Base-by-base conservation (phyloP, 2,888 invertebrate species). In the Muscina levida region DNA sequence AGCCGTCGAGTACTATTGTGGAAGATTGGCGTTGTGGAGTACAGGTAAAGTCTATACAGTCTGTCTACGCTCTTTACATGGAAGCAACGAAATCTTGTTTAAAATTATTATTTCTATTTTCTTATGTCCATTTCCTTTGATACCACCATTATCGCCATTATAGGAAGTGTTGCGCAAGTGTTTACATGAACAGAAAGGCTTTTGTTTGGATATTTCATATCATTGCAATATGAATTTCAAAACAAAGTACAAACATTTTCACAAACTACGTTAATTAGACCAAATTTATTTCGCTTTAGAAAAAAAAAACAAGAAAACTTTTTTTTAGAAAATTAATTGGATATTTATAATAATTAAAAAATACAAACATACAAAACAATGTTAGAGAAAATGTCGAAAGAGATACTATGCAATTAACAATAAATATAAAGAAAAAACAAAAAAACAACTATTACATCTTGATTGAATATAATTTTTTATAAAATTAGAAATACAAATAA, bases 131-230 rank as follows among this genome's bases (percentile, higher is more conserved):
- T n/a, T n/a, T n/a, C n/a, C n/a, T n/a, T n/a, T n/a, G n/a, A n/a
- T n/a, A n/a, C n/a, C n/a, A n/a, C n/a, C n/a, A n/a, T n/a, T 3
- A 5, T 31, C 8, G 31, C 31, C 31, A 31, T 31, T 31, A 31
- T 5, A 5, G 3, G 8, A 31, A 31, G 31, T n/a, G 48, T 67
- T 42, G 8, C 17, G 11, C 19, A 22, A 62, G 42, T 22, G 2
- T 22, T 22, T 53, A 44, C 26, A 42, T 56, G 44, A 70, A 79
- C 48, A 48, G 15, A 46, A 59, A 70, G 80, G 73, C 65, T 73
- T 77, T 77, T 77, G 76, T 77, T 80, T 80, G 73, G 77, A 73
- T 80, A 77, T 73, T 80, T 80, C 80, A 77, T 80, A 73, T 80
- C 76, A 77, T 71, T 71, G 66, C 42, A 80, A 77, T 80, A 80